phyloP scores from a whole-genome alignment of 2,113 vertebrate species.

The Ceyx margarethae region DNA sequence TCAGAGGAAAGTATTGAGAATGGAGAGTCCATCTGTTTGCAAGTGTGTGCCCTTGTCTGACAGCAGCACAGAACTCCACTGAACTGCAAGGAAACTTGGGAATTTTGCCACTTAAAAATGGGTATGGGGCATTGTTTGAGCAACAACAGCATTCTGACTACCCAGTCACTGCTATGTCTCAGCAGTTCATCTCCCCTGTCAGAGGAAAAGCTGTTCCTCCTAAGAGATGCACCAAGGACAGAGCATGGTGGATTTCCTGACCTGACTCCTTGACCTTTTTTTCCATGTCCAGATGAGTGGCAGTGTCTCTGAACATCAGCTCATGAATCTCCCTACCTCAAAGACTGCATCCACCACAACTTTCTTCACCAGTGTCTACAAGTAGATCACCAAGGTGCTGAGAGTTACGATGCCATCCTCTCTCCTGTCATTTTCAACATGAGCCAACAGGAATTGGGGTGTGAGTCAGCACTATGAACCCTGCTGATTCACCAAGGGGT shows the following conservation, averaged over 20 bases:
- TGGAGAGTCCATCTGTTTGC: neutral
- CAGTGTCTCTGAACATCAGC: neutral
- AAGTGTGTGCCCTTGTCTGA: neutral
- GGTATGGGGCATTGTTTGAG: rapidly evolving
- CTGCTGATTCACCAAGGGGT: neutral
- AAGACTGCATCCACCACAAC: neutral
- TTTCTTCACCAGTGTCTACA: neutral
- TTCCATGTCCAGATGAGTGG: neutral
- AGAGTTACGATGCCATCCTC: neutral
- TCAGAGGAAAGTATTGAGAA: neutral
- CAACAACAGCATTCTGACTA: neutral
- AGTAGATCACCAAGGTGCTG: neutral
- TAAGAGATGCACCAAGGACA: neutral
- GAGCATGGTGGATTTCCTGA: neutral
- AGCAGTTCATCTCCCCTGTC: neutral
- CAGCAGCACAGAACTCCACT: neutral
- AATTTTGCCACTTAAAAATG: neutral
- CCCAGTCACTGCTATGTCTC: neutral
- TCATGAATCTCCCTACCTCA: neutral
- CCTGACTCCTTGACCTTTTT: neutral
- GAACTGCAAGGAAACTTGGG: neutral
- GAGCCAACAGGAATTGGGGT: neutral
- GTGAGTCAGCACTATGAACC: neutral
- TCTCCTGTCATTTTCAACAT: neutral
- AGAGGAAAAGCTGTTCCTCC: neutral